Base-by-base conservation (phyloP, 2,888 invertebrate genomes). In the Hymenopus coronatus region DNA sequence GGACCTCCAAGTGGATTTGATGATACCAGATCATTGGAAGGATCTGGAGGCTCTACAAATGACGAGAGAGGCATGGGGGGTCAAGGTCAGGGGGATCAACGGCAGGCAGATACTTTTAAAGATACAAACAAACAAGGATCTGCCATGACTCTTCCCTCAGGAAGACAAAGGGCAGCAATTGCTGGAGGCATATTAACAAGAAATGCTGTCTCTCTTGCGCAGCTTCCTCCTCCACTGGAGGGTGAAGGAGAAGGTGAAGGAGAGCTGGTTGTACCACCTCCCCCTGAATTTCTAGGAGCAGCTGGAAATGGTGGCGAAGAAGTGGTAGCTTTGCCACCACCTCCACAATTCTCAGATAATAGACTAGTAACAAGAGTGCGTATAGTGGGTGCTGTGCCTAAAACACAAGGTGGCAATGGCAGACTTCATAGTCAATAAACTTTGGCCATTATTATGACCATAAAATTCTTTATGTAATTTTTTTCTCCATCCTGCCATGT, bases 271-370 rank as follows among this genome's bases (percentile, higher is more conserved):
- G 94, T 95, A 3, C 95, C 95, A 1, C 95, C 96, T 0, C 94
- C 95, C 7, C 94, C 95, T 0, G 95, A 95, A 92, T 95, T 95
- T 91, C 94, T 94, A 87, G 94, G 94, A 70, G 92, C 92, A 8
- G 92, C 92, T 2, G 93, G 93, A 30, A 91, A 28, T 28, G 89
- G 88, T 28, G 88, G 83, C 84, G 95, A 95, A 90, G 94, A 96
- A 88, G 95, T 97, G 27, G 94, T 97, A 90, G 97, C 97, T 33
- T 70, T 70, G 20, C 54, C 54, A 70, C 98, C 98, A 82, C 98
- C 98, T 82, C 98, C 98, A 82, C 98, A 98, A 93, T 98, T 98
- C 94, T 97, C 97, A 93, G 98, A 98, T 94, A 95, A 95, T 91
- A 93, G 94, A 89, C 94, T 93, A 90, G 94, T 95, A 91, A 94